Evolutionary conservation across 2,888 invertebrate species (phyloP).

Genomic region (Tanytarsus gracilentus): DNA sequence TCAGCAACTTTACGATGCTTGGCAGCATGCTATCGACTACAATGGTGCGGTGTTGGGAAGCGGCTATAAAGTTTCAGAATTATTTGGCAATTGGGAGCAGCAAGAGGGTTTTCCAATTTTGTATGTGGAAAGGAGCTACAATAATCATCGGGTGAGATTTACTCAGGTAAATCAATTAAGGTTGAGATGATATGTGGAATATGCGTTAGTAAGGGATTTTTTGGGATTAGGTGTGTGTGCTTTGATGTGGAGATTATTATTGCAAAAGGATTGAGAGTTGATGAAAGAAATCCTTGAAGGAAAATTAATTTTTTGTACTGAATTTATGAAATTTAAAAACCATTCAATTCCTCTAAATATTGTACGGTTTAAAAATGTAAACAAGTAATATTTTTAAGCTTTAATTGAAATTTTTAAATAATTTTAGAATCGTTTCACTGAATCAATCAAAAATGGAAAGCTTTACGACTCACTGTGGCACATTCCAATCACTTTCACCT

Average conservation of each 20-base stretch:
- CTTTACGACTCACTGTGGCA: not conserved
- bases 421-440: constrained; percentile 12
- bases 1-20: constrained; percentile 15
- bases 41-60: not conserved
- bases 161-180: constrained; percentile 12
- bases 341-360: no score
- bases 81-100: constrained; percentile 54
- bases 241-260: no score
- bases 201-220: no score
- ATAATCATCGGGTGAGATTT: constrained; percentile 9
- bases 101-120: constrained; percentile 54
- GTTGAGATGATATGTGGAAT: no score
- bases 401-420: no score
- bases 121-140: constrained; percentile 39
- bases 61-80: constrained; percentile 39
- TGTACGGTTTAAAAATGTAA: no score
- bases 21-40: constrained; percentile 13
- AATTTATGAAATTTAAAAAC: no score
- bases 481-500: constrained; percentile 17
- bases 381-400: no score
- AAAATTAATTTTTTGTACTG: no score
- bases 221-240: no score
- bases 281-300: no score
- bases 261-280: no score
- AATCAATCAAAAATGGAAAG: not conserved